Evolutionary conservation across 2,888 invertebrate genomes (phyloP), one percentile per base, ranked within the genome.

Genomic region (Melieria crassipennis): DNA sequence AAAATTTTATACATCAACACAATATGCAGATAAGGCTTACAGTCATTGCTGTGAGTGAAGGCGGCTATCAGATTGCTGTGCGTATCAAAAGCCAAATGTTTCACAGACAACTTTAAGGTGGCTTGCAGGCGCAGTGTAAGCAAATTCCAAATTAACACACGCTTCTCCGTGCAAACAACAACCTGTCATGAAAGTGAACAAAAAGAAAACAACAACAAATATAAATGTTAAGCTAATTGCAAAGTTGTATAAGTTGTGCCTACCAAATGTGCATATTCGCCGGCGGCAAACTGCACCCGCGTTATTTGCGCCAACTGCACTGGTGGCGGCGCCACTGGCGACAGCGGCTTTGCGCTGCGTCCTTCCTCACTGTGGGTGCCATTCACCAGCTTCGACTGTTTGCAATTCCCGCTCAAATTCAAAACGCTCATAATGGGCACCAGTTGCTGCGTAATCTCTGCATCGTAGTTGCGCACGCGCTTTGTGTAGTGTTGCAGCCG

Each of bases 71-170:
- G 87, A 65, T 89, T 89, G 7, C 91, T 90, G 16, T 87, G 82
- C 4, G 90, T 88, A 87, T 94, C 93, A 48, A 92, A 90, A 11
- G 87, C 86, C 63, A 87, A 75, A 66, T 85, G 82, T 5, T 80
- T 74, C 6, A 84, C 83, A 7, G 85, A 85, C 4, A 87, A 71
- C 70, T 86, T 87, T 1, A 87, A 79, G 63, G 88, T 88, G 89
- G 93, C 92, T 50, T 88, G 85, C 75, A 93, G 85, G 45, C 89
- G 88, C 11, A 92, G 85, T 1, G 90, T 91, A 71, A 92, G 85
- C 55, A 93, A 83, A 85, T 92, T 91, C 92, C 93, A 93, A 46
- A 92, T 90, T 50, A 89, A 87, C 5, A 93, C 80, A 73, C 89
- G 88, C 13, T 87, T 81, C 5, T 87, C 81, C 0, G 90, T 90